Evolutionary conservation across 2,888 invertebrate genomes (phyloP), one percentile per base, ranked within the genome.

Genomic region (Carcina quercana): DNA sequence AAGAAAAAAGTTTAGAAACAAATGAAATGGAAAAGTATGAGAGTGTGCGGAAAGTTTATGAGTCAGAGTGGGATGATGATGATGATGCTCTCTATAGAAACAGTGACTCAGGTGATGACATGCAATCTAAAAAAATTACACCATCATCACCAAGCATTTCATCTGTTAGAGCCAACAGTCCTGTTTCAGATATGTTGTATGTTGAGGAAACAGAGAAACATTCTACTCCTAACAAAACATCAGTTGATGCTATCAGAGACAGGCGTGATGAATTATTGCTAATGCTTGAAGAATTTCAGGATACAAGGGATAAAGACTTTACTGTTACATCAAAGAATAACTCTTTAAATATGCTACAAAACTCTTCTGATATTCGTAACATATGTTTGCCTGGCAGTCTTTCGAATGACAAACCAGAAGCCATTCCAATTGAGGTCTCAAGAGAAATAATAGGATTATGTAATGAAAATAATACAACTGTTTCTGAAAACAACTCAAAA

Each of bases 21-120:
- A 45, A 41, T 19, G 56, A 64, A 25, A 37, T 56, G 17, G 58
- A 73, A 28, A 65, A 62, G n/a, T 62, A 52, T 54, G 60, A 65
- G 15, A 56, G 40, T 48, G 44, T 53, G 12, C 53, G 48, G 21
- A 73, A 63, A 62, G 51, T 37, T 21, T 70, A 68, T 47, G 74
- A 76, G 43, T 58, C 59, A 31, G 57, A 69, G 33, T 80, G 83
- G 83, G 72, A 83, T 51, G 80, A 74, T 33, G 83, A 83, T 45
- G 84, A 85, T 46, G 84, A 84, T 41, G 83, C 72, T 34, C 66
- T 85, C 14, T 85, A 85, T 45, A 72, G 66, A 44, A 58, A 61
- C 35, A 47, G 61, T 20, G 68, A 69, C 31, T 39, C 57, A 13
- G 36, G 39, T 33, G 59, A 54, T 12, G 35, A 30, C 24, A 32